phyloP scores from a whole-genome alignment of 64 coral and sea anemone species.

The Montipora efflorescens region DNA sequence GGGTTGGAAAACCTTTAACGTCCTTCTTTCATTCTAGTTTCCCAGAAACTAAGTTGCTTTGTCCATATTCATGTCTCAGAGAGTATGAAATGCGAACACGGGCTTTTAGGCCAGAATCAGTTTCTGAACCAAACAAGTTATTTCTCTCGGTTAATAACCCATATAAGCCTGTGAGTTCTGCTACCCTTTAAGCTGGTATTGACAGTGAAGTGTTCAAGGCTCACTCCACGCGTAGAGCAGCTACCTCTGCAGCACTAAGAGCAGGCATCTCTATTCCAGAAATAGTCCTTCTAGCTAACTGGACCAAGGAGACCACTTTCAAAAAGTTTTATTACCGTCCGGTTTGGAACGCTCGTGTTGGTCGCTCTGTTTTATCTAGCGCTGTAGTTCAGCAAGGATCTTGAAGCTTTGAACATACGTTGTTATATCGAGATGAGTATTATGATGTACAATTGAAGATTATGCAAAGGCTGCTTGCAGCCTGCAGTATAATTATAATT shows the following conservation, averaged over 20 bases:
- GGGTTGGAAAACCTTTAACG: constrained; percentile 32
- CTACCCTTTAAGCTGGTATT: constrained; percentile 36
- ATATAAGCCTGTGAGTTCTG: constrained; percentile 43
- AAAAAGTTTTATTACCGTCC: constrained; percentile 36
- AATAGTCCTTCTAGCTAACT: constrained; percentile 24
- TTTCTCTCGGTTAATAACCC: constrained; percentile 42
- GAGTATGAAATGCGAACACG: constrained; percentile 23
- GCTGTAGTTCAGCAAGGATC: not conserved
- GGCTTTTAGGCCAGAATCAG: not conserved
- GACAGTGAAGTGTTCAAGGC: constrained; percentile 16
- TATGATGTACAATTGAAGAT: constrained; percentile 62
- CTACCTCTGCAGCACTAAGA: constrained; percentile 18
- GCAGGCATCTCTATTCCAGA: constrained; percentile 20
- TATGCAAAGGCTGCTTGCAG: constrained; percentile 58
- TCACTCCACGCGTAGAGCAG: constrained; percentile 39
- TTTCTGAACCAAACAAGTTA: constrained; percentile 41
- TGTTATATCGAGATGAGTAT: constrained; percentile 58
- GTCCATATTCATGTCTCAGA: constrained; percentile 23
- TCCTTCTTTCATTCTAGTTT: constrained; percentile 65
- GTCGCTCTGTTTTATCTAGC: constrained; percentile 3
- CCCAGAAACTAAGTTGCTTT: constrained; percentile 20
- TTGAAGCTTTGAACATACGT: constrained; percentile 57
- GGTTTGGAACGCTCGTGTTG: not conserved
- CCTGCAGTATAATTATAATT: constrained; percentile 28
- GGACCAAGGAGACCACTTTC: constrained; percentile 43